phyloP scores from a whole-genome alignment of 2,797 vertebrate species.

The Tympanoctomys barrerae region DNA sequence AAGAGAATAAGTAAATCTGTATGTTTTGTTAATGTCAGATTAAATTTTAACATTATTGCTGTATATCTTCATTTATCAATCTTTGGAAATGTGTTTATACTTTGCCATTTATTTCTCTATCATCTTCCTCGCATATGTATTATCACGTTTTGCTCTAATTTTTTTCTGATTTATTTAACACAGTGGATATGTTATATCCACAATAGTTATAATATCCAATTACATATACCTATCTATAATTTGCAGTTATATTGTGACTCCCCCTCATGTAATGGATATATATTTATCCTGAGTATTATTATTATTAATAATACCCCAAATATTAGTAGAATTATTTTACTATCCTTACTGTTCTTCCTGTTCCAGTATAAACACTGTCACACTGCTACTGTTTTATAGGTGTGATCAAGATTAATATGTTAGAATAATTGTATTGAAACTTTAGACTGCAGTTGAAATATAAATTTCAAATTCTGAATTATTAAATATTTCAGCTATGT shows the following conservation, averaged over 20 bases:
- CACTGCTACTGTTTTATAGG: constrained; percentile 22
- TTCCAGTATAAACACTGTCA: background rate
- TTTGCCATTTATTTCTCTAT: background rate
- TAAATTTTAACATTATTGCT: constrained; percentile 25
- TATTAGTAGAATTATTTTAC: constrained; percentile 49
- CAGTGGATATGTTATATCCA: background rate
- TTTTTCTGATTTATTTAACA: background rate
- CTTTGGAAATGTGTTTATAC: constrained; percentile 33
- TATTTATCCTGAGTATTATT: background rate
- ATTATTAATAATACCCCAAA: background rate
- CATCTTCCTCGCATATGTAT: constrained; percentile 19
- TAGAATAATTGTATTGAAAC: constrained; percentile 28
- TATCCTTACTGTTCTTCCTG: background rate
- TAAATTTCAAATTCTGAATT: constrained; percentile 50
- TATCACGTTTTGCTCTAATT: constrained; percentile 20
- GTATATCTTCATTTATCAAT: constrained; percentile 17
- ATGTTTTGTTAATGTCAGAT: constrained; percentile 35
- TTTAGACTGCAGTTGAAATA: constrained; percentile 41
- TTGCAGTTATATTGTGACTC: no score
- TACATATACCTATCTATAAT: no score
- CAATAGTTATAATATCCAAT: no score
- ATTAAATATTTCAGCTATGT: constrained; percentile 8
- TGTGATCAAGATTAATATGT: background rate
- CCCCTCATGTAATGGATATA: background rate
- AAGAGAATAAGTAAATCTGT: background rate